These are phyloP conservation scores for Natrix natrix DNA, from an alignment of 2,797 vertebrate species.

Conservation along the genomic window DNA sequence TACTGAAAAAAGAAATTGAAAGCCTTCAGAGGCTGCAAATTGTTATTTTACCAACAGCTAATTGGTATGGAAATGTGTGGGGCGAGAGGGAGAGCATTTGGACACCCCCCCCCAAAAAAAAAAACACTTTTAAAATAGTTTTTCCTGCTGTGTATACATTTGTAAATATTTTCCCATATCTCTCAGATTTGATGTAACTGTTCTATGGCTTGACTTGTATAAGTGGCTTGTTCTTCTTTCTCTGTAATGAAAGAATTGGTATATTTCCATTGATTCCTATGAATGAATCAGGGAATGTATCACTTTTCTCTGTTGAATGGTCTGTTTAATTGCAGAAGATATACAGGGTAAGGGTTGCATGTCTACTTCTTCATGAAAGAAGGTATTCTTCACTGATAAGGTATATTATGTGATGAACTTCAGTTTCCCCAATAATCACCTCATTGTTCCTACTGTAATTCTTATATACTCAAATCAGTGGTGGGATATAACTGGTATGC, in stretches of 20 bases:
- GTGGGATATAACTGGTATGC: no score
- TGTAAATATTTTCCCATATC: not conserved
- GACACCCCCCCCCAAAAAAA: no score
- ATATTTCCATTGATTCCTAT: not conserved
- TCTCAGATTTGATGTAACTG: not conserved
- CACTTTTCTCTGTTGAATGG: not conserved
- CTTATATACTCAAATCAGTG: not conserved
- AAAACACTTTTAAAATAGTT: not conserved
- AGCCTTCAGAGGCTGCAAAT: not conserved
- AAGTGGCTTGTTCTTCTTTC: not conserved
- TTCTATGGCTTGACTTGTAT: not conserved
- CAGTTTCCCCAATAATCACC: not conserved
- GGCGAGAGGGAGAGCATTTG: not conserved
- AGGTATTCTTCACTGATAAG: no score
- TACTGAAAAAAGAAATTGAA: conserved; percentile 30
- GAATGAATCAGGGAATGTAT: not conserved
- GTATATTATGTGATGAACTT: not conserved
- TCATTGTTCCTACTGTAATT: not conserved
- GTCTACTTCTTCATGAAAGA: not conserved
- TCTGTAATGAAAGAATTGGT: not conserved
- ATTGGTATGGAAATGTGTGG: not conserved
- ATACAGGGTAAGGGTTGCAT: not conserved
- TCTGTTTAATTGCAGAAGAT: not conserved
- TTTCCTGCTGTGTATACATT: not conserved
- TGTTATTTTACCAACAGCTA: not conserved